These are phyloP conservation scores for Daubentonia madagascariensis DNA, from an alignment of 2,113 vertebrate species.

Conservation along the genomic window DNA sequence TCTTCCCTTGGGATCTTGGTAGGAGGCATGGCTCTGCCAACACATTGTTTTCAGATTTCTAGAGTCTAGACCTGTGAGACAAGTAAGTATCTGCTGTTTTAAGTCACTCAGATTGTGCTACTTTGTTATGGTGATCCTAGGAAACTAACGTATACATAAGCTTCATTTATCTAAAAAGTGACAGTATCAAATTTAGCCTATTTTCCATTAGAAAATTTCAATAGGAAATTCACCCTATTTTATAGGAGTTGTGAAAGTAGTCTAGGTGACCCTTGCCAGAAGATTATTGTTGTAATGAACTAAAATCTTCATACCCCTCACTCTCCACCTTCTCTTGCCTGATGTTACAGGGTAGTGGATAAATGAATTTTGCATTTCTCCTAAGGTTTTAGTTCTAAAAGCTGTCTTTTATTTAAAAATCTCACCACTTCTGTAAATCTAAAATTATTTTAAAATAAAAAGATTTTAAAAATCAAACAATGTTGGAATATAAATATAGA, in stretches of 20 bases:
- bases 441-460: constrained; percentile 30
- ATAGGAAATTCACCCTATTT: background rate
- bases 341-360: background rate
- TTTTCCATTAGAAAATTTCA: constrained; percentile 33
- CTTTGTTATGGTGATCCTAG: background rate
- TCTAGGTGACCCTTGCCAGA: background rate
- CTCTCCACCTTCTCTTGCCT: background rate
- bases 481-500: background rate
- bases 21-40: background rate
- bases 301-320: background rate
- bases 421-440: background rate
- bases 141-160: background rate
- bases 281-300: background rate
- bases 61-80: background rate
- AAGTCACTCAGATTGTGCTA: constrained; percentile 13
- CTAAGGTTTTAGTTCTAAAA: background rate
- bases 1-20: background rate
- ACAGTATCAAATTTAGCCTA: background rate
- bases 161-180: constrained; percentile 10
- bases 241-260: background rate
- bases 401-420: background rate
- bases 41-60: background rate
- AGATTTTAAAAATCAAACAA: background rate
- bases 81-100: background rate
- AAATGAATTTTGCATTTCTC: constrained; percentile 45